Evolutionary conservation across 2,888 invertebrate species (phyloP), one percentile per base, ranked within the genome.

Genomic region (Argyresthia albistria): DNA sequence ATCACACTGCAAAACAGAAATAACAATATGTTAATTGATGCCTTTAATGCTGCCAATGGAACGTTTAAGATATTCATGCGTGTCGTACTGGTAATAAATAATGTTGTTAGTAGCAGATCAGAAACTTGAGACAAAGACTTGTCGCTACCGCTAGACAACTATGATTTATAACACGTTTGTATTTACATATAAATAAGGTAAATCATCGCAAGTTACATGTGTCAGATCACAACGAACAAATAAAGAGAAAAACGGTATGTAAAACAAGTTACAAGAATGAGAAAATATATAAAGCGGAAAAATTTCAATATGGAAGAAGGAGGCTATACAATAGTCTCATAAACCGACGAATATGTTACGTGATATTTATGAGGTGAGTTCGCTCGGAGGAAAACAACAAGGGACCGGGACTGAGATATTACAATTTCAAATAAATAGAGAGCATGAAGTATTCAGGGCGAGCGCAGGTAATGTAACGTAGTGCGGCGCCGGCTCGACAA

Each of bases 1-100:
- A 95, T 95, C 95, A 95, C 95, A 95, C 95, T 95, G 91, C 64
- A 92, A 93, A 80, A 88, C 80, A 80, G 82, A 87, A 86, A 81
- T 80, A 74, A 67, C 69, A 39, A 7, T 45, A 36, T 47, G 43
- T 55, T 53, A 55, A 51, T 46, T 7, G 35, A 46, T 36, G 51
- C 35, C 43, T n/a, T 51, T 36, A 48, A n/a, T 9, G 48, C 48
- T 48, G 39, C 1, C 12, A 37, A 48, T 37, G n/a, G n/a, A n/a
- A n/a, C n/a, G n/a, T n/a, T n/a, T n/a, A 14, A 48, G 45, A 14
- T 43, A 25, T 43, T 43, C 50, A 50, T 50, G 42, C 43, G 50
- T 43, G 25, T 43, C 50, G 43, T 37, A 39, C 37, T 25, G 3
- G 2, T 25, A 25, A 25, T 25, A 25, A 25, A 25, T 25, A 25